These are phyloP conservation scores for Pempheris klunzingeri DNA, from an alignment of 2,797 vertebrate species.

Conservation along the genomic window DNA sequence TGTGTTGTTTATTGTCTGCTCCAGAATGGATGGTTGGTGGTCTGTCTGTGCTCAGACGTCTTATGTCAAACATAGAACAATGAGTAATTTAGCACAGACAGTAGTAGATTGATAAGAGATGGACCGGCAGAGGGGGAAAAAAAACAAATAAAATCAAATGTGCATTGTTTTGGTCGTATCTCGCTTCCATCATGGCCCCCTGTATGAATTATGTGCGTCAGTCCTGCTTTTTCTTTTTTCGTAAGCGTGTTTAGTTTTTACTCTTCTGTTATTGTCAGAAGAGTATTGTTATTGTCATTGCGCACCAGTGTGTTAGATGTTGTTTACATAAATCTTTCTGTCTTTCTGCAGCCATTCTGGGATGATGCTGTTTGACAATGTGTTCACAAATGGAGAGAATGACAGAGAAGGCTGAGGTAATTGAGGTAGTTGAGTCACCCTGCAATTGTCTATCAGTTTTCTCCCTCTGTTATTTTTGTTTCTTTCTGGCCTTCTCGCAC, in stretches of 20 bases:
- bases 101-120: conserved; percentile 41
- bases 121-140: background rate
- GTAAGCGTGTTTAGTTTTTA: conserved; percentile 6
- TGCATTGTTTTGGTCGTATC: conserved; percentile 43
- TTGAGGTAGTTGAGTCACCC: conserved; percentile 47
- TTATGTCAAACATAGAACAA: conserved; percentile 52
- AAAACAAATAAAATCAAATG: conserved; percentile 44
- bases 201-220: conserved; percentile 38
- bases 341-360: conserved; percentile 30
- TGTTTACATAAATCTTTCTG: conserved; percentile 57
- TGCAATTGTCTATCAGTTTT: conserved; percentile 57
- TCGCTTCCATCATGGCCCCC: conserved; percentile 14
- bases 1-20: conserved; percentile 57
- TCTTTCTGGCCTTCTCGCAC: conserved; percentile 37
- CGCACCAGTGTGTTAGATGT: conserved; percentile 51
- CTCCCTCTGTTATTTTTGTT: conserved; percentile 51
- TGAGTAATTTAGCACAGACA: conserved; percentile 18
- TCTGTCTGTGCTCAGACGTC: conserved; percentile 42
- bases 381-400: conserved; percentile 36
- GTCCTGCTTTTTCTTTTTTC: conserved; percentile 2
- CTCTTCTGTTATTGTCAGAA: too few species aligned
- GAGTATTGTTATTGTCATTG: too few species aligned
- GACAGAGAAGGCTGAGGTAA: conserved; percentile 60
- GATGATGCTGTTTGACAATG: conserved; percentile 63
- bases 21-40: conserved; percentile 62